Conservation (phyloP, 2,888 invertebrate genomes). For the Oxystoma pomonae region DNA sequence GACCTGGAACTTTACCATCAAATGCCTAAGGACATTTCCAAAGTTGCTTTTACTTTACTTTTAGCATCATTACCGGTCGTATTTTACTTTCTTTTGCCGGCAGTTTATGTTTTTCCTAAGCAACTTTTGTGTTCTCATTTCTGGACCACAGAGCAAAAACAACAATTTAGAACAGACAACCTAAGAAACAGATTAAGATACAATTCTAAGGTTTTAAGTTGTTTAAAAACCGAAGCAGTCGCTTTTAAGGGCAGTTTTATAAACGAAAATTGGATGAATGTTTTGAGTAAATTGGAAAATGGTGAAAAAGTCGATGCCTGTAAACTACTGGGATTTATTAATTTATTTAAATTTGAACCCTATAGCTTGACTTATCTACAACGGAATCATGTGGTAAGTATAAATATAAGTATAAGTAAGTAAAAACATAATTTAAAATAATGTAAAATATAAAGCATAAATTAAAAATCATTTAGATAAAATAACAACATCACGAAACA, state of each 20-base stretch:
- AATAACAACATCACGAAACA: too few species aligned
- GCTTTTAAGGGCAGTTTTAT: background rate
- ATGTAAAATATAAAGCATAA: too few species aligned
- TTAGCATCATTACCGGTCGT: slow-evolving; percentile 79
- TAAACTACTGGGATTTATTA: slow-evolving; percentile 63
- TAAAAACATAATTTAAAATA: too few species aligned
- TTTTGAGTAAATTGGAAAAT: background rate
- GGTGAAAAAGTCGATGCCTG: slow-evolving; percentile 25
- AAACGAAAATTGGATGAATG: background rate
- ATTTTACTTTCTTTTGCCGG: slow-evolving; percentile 78
- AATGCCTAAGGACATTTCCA: slow-evolving; percentile 78
- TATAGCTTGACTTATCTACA: slow-evolving; percentile 63
- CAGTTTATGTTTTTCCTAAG: slow-evolving; percentile 80
- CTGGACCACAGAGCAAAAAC: slow-evolving; percentile 78
- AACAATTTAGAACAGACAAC: slow-evolving; percentile 64
- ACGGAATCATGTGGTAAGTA: slow-evolving; percentile 66
- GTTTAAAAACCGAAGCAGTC: background rate
- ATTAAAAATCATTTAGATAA: too few species aligned
- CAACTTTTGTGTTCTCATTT: slow-evolving; percentile 77
- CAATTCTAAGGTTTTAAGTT: slow-evolving; percentile 54
- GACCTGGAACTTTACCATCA: slow-evolving; percentile 73
- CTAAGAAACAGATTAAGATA: slow-evolving; percentile 60
- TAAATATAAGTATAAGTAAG: too few species aligned
- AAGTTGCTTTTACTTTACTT: slow-evolving; percentile 75
- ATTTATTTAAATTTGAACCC: slow-evolving; percentile 64